Evolutionary conservation across 2,888 invertebrate species (phyloP), one percentile per base, ranked within the genome.

Genomic region (Eupithecia dodoneata): DNA sequence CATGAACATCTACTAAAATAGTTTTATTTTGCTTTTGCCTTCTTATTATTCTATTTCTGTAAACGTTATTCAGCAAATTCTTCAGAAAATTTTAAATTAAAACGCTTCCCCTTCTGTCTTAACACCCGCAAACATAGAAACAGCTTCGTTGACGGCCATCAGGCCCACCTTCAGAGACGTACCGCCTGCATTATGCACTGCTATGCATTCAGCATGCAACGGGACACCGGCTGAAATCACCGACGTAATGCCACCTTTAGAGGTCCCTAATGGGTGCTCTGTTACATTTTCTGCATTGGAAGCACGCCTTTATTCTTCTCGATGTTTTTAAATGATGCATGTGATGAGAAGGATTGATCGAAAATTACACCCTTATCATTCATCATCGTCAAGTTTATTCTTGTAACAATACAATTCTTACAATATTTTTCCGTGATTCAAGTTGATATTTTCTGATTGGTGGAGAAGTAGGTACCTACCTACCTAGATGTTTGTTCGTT

Each of bases 131-230:
- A 81, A 81, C 80, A 79, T 80, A 80, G 79, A 83, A 83, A 80
- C 76, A 78, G 80, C 80, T 70, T 30, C 18, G 80, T 79, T 82
- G 83, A 82, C 81, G 83, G 76, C 76, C 78, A 81, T 80, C 67
- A 69, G 73, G 75, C 77, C 75, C 75, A 65, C 65, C 73, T 71
- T 76, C 67, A 80, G 63, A 63, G 80, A 76, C 81, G 76, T 76
- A 79, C 78, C 80, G 79, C 78, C 81, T 76, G 82, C 80, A 71
- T 80, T 59, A 70, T 65, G 47, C 49, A 49, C 71, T 71, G 71
- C 59, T 71, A 65, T 65, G 44, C 59, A 71, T 71, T 75, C 71
- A 66, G 66, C 59, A 80, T 69, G 79, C 83, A 83, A 84, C 84
- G 83, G 84, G 80, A 83, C 74, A 70, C 73, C 47, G 76, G 76